Base-by-base conservation (phyloP, 1,140 invertebrate genomes). In the Hormaphis cornu region DNA sequence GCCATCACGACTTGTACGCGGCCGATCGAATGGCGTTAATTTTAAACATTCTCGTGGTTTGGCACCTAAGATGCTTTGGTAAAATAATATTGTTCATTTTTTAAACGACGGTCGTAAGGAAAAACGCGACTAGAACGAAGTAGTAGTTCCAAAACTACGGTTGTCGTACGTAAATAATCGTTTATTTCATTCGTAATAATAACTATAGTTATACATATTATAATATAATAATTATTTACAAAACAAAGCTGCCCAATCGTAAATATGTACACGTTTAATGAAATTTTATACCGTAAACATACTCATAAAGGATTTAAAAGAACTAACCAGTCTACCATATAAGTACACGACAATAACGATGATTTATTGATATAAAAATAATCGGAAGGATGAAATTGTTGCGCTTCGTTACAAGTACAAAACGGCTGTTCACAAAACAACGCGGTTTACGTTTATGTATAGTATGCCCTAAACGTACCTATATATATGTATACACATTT, bases 221-320 rank as follows among this genome's bases (percentile, higher is more conserved):
- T n/a, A n/a, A n/a, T n/a, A n/a, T n/a, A n/a, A 37, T 56, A 37
- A 56, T 56, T 56, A 56, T 56, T 37, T 56, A 56, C 54, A 56
- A 56, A 56, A 56, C 53, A 37, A 56, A 56, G 33, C 54, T 22
- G 54, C 37, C 54, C 37, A 37, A 56, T 22, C 20, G 12, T 56
- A 56, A 56, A 56, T 54, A 28, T 54, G 33, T 54, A 54, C 28
- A 54, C 26, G 52, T 54, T 35, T 37, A 56, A 22, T 56, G 1
- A 35, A 30, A 54, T 54, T 14, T 33, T 56, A 5, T 37, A 56
- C 54, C 20, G 4, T 30, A 54, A 54, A 33, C 28, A 37, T 56
- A 56, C 37, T 37, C 22, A 56, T 37, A 16, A 16, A 18, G 33
- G 12, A 24, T 35, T 37, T 22, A 56, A 24, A 35, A 24, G 5